Base-by-base conservation (phyloP, 1,140 invertebrate species). In the Tetragonula clypearis region DNA sequence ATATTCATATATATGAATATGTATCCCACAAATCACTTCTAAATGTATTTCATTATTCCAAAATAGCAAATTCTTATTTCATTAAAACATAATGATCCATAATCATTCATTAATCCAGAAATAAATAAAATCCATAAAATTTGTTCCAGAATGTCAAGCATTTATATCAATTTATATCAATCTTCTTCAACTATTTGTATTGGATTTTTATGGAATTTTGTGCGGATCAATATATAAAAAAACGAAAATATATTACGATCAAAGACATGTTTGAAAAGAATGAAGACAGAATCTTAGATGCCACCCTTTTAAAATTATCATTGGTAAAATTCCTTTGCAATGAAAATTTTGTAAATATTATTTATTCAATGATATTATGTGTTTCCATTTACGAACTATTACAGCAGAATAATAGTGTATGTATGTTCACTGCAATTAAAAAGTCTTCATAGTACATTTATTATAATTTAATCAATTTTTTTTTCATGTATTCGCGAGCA, bases 341-440 rank as follows among this genome's bases (percentile, higher is more conserved):
- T 66, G 35, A 78, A 78, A 78, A 78, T 23, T 78, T 66, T 78
- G 62, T 78, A 78, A 78, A 15, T 49, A 30, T 49, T 78, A 78
- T 62, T 53, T 65, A 77, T 11, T 78, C 35, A 78, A 26, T 19
- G 23, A 62, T 53, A 76, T 21, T 60, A 49, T 23, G n/a, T 66
- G 11, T 78, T 66, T 78, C 23, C 76, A 21, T 65, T 78, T 65
- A 77, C 9, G 35, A 78, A 66, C 60, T 60, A 76, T 78, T 78
- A 78, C 49, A 53, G 76, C 62, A 26, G 58, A 78, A 35, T 78
- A n/a, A 49, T 66, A 58, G 74, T 66, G 12, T 79, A 79, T 56
- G 65, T 79, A 79, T 68, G 77, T 79, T 68, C 65, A 69, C 65
- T 79, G 77, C 77, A 79, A 79, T 79, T 56, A 79, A 79, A 79